phyloP scores from a whole-genome alignment of 2,797 vertebrate species.

The Prunella strophiata region DNA sequence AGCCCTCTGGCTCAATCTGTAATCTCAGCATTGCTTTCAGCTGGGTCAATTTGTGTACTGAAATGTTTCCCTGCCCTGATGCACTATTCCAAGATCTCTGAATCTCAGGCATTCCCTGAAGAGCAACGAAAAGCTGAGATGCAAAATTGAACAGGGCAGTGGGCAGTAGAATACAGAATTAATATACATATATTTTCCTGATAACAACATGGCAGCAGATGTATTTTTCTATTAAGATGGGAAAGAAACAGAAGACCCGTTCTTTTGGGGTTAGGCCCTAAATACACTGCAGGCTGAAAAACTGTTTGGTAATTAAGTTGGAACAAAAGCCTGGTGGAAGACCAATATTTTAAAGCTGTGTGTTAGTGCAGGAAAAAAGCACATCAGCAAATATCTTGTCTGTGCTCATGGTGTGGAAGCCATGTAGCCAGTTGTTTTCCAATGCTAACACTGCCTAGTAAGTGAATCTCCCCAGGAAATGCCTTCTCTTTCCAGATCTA shows the following conservation, averaged over 20 bases:
- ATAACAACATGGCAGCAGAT: not conserved
- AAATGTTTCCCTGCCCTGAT: not conserved
- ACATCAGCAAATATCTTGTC: not conserved
- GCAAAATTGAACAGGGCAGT: not conserved
- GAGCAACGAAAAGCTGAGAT: not conserved
- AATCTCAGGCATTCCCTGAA: not conserved
- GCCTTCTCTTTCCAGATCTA: not conserved
- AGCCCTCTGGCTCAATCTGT: not conserved
- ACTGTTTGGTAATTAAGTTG: not conserved
- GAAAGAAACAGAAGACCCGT: not conserved
- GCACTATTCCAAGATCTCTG: not conserved
- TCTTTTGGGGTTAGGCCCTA: not conserved
- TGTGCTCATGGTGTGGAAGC: not conserved
- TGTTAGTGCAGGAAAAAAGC: not conserved
- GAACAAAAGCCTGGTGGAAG: not conserved
- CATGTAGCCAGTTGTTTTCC: accelerated
- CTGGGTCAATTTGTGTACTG: not conserved
- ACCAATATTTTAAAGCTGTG: not conserved
- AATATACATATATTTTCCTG: not conserved
- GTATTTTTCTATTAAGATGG: not conserved
- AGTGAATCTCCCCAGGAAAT: not conserved
- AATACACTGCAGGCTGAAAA: not conserved
- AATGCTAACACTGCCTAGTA: accelerated
- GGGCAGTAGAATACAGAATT: not conserved
- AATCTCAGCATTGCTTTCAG: accelerated